Evolutionary conservation across 2,113 vertebrate genomes (phyloP).

Genomic region (Mormyrus iriodes): DNA sequence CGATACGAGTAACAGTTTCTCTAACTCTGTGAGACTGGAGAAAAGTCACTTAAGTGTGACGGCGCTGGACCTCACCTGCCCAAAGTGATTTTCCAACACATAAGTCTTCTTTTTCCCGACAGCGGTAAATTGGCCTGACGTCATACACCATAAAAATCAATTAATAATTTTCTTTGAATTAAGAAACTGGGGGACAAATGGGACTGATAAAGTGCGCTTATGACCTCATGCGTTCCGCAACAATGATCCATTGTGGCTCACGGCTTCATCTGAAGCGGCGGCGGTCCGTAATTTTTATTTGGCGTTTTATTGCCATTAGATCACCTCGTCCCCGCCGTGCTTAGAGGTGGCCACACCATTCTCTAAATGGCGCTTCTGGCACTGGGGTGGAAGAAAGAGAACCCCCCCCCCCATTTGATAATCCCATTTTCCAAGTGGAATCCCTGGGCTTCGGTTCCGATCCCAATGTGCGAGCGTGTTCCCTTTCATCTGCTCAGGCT

Average conservation of each 20-base stretch:
- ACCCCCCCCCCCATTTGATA: constrained; percentile 46
- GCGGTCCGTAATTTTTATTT: constrained; percentile 64
- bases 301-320: constrained; percentile 70
- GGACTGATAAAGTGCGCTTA: constrained; percentile 33
- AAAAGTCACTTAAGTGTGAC: not conserved
- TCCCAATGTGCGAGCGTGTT: constrained; percentile 29
- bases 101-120: constrained; percentile 10
- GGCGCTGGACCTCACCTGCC: not conserved
- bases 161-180: constrained; percentile 42
- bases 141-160: constrained; percentile 51
- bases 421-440: constrained; percentile 26
- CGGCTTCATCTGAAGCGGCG: constrained; percentile 53
- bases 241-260: constrained; percentile 64
- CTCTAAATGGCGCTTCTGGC: not conserved
- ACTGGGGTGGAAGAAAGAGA: not conserved
- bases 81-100: constrained; percentile 36
- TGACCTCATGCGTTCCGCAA: constrained; percentile 68
- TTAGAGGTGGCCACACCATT: constrained; percentile 51
- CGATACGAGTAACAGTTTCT: not conserved
- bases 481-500: constrained; percentile 51
- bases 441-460: constrained; percentile 20
- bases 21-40: not conserved
- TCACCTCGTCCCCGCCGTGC: constrained; percentile 58
- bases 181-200: constrained; percentile 43
- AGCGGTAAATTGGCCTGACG: constrained; percentile 46